phyloP scores from a whole-genome alignment of 2,113 vertebrate genomes.

The Nesogale talazaci region DNA sequence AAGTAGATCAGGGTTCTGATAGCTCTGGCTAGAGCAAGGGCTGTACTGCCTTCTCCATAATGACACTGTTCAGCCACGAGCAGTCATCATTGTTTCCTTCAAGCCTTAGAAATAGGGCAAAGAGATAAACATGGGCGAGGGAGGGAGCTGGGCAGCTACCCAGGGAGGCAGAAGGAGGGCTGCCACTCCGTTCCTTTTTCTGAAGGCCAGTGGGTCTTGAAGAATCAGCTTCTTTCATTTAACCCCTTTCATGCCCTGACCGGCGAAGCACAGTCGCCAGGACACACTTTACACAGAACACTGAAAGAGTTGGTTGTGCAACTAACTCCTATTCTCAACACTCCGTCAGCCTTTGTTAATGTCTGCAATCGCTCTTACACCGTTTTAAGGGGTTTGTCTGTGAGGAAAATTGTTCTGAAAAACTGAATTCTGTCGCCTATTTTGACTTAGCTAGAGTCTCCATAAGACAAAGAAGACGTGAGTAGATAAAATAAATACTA shows the following conservation, averaged over 20 bases:
- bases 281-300: not conserved
- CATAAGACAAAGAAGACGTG: conserved; percentile 24
- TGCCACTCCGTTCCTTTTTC: not conserved
- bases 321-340: not conserved
- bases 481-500: conserved; percentile 27
- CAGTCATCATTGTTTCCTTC: not conserved
- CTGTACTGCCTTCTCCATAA: not conserved
- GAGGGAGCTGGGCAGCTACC: not conserved
- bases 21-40: conserved; percentile 15
- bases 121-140: not conserved
- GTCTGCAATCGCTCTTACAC: not conserved
- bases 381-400: not conserved
- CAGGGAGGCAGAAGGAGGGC: not conserved
- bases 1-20: not conserved
- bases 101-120: not conserved
- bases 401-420: not conserved
- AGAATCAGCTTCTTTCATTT: not conserved
- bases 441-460: conserved; percentile 30
- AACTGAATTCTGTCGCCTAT: not conserved
- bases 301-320: conserved; percentile 11
- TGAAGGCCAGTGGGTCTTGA: not conserved
- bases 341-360: not conserved
- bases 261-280: not conserved
- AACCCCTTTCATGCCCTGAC: not conserved
- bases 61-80: not conserved